Base-by-base conservation (phyloP, 1,140 invertebrate species). In the Neodiprion lecontei region DNA sequence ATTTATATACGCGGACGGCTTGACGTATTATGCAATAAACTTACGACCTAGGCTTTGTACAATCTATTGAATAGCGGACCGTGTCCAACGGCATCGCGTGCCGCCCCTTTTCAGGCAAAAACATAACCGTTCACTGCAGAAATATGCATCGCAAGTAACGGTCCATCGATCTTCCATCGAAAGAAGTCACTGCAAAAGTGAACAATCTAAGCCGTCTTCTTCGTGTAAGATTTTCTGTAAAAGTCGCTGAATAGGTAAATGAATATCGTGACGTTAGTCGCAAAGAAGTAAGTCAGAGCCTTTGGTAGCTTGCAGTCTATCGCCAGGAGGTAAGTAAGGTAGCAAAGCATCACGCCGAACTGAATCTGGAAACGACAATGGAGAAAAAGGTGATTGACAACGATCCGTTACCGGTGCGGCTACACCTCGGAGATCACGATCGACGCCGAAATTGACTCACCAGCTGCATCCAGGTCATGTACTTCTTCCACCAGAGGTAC, bases 401-500 rank as follows among this genome's bases (percentile, higher is more conserved):
- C 49, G 21, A 68, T 40, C 28, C 28, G 28, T 40, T 40, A 40
- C 2, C 28, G 28, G 5, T 40, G 28, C 28, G 5, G 5, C 28
- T 3, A 5, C 28, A 5, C 28, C 28, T 40, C 28, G 28, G 28
- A 1, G 5, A 5, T 1, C 2, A 61, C 0, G 23, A 74, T 28
- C 12, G 40, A 73, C 3, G 73, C n/a, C 47, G 28, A 72, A 17
- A 86, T 79, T 76, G 84, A 83, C 84, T 88, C 87, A 92, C 93
- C 88, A 95, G 84, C 85, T 95, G 94, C 65, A 95, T 90, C 79
- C 89, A 89, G 0, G 94, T 96, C 86, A 95, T 91, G 84, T 96
- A 94, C 81, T 92, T 94, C 81, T 95, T 95, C 93, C 94, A 96
- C 94, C 94, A 95, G 2, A 95, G 84, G 77, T 93, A 94, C 78